A percentile compares a stretch with the other conserved stretches of the same genome.
Evolutionary conservation across 2,113 vertebrate genomes (phyloP).

Genomic region (Cinclus mexicanus): DNA sequence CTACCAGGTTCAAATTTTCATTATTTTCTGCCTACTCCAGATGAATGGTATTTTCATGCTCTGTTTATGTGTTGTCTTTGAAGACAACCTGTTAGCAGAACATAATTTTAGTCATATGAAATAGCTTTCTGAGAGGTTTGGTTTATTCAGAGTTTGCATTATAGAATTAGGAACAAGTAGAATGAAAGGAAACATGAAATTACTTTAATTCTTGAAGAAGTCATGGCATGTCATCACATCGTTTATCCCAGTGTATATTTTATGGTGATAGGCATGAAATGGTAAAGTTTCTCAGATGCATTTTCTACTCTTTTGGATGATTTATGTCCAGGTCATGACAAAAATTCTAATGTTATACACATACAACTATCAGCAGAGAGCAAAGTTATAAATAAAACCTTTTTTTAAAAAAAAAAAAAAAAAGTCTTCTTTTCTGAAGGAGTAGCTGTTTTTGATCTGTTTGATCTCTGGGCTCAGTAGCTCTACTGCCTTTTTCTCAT

Average conservation of each 20-base stretch:
- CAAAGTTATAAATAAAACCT: not conserved
- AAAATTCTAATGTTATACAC: not conserved
- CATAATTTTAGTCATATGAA: not conserved
- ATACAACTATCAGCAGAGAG: not conserved
- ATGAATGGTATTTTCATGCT: not conserved
- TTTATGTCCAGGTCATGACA: not conserved
- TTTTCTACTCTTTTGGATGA: not conserved
- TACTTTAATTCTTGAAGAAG: not conserved
- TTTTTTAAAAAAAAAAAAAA: not conserved
- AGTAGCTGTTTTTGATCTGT: not conserved
- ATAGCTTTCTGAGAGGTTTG: not conserved
- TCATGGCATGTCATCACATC: not conserved
- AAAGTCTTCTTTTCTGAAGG: not conserved
- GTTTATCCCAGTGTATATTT: not conserved
- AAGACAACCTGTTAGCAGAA: not conserved
- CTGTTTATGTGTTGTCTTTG: not conserved
- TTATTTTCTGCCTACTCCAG: not conserved
- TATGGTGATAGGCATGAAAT: not conserved
- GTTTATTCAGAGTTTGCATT: not conserved
- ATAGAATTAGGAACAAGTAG: not conserved
- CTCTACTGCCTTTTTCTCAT: not conserved
- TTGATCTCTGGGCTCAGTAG: not conserved
- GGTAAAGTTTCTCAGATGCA: not conserved
- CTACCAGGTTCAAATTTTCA: not conserved
- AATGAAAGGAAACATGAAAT: not conserved